These are phyloP conservation scores for Planococcus citri DNA, from an alignment of 1,140 invertebrate genomes.

Conservation along the genomic window DNA sequence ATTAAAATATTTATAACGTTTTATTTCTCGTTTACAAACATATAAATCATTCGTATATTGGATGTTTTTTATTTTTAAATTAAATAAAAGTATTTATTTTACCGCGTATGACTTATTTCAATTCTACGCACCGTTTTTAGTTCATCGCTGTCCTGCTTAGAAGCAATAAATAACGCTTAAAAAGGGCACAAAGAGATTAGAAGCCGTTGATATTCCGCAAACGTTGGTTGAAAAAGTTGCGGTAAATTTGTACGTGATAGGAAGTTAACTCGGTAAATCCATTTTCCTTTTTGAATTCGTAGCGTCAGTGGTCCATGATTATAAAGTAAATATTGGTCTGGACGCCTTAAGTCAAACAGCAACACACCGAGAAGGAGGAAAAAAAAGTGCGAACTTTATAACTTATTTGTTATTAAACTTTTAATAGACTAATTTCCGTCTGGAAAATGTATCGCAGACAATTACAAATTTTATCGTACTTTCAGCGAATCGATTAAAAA, in stretches of 20 bases:
- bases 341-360: neutral
- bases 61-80: neutral
- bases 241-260: slow-evolving; percentile 6
- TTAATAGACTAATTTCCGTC: neutral
- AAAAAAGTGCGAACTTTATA: neutral
- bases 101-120: neutral
- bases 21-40: too few species aligned
- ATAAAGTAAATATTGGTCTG: neutral
- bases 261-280: slow-evolving; percentile 1
- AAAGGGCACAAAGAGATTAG: neutral
- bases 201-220: slow-evolving; percentile 6
- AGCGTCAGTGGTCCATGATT: neutral
- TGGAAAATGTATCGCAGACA: neutral
- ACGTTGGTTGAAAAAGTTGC: slow-evolving; percentile 1
- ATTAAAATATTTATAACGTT: too few species aligned
- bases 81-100: slow-evolving; percentile 4
- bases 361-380: too few species aligned
- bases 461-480: neutral
- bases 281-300: slow-evolving; percentile 3
- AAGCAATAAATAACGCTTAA: slow-evolving; percentile 4
- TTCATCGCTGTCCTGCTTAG: neutral
- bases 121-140: neutral
- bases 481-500: too few species aligned
- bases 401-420: neutral
- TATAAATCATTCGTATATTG: too few species aligned